phyloP scores from a whole-genome alignment of 2,888 invertebrate species.

The Mesochorus sp. region DNA sequence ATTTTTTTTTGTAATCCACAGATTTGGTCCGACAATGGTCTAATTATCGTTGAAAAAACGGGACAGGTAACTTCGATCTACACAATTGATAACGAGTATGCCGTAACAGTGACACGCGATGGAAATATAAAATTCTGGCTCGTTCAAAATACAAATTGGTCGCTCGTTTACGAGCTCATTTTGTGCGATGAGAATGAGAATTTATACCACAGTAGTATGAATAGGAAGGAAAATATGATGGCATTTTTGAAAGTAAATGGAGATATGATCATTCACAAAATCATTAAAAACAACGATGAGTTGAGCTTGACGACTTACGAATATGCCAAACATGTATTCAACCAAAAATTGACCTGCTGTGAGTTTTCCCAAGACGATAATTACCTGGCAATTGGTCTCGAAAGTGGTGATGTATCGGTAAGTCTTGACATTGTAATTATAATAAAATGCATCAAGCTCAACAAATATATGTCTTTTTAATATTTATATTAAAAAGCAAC shows the following conservation, averaged over 20 bases:
- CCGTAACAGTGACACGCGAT: constrained; percentile 70
- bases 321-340: constrained; percentile 44
- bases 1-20: not conserved
- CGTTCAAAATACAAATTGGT: constrained; percentile 63
- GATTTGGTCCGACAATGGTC: constrained; percentile 51
- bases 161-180: constrained; percentile 1
- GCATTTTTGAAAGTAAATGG: constrained; percentile 68
- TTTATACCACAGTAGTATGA: constrained; percentile 71
- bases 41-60: constrained; percentile 64
- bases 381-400: constrained; percentile 86
- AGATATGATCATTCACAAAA: constrained; percentile 66
- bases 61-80: constrained; percentile 71
- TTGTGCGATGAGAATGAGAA: constrained; percentile 44
- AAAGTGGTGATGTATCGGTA: constrained; percentile 86
- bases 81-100: constrained; percentile 65
- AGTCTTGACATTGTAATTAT: constrained; percentile 71
- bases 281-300: constrained; percentile 57
- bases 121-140: constrained; percentile 72
- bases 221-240: constrained; percentile 67
- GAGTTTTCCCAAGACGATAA: constrained; percentile 84
- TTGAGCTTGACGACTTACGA: constrained; percentile 51
- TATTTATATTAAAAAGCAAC: no score
- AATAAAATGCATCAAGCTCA: no score
- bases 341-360: constrained; percentile 70
- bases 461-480: no score